Conservation (phyloP, 2,797 vertebrate genomes). For the Propithecus deckenii region DNA sequence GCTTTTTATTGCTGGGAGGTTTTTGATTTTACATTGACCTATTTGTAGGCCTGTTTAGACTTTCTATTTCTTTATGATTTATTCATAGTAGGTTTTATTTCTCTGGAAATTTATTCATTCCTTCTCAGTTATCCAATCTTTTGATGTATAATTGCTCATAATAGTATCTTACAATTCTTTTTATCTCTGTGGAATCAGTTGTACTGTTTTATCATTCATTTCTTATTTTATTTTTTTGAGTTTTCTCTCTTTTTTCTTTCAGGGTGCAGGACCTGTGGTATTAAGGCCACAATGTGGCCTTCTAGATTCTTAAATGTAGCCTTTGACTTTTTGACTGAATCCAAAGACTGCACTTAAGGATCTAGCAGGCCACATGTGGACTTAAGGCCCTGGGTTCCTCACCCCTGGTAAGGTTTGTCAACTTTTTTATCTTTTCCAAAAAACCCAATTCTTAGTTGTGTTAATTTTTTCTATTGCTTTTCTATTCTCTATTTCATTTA, state of each 20-base stretch:
- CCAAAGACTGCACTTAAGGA: no score
- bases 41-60: not conserved
- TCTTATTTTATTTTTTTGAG: not conserved
- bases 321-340: no score
- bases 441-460: no score
- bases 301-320: no score
- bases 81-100: not conserved
- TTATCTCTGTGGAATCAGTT: not conserved
- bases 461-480: no score
- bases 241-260: not conserved
- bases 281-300: no score
- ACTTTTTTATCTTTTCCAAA: no score
- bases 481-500: no score
- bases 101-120: not conserved
- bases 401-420: no score
- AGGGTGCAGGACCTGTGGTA: no score
- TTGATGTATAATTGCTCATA: not conserved
- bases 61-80: not conserved
- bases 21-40: not conserved
- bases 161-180: not conserved
- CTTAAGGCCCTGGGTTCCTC: no score
- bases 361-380: no score
- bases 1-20: not conserved
- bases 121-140: not conserved
- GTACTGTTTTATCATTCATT: not conserved